Evolutionary conservation across 2,888 invertebrate species (phyloP), one percentile per base, ranked within the genome.

Genomic region (Pteria penguin): DNA sequence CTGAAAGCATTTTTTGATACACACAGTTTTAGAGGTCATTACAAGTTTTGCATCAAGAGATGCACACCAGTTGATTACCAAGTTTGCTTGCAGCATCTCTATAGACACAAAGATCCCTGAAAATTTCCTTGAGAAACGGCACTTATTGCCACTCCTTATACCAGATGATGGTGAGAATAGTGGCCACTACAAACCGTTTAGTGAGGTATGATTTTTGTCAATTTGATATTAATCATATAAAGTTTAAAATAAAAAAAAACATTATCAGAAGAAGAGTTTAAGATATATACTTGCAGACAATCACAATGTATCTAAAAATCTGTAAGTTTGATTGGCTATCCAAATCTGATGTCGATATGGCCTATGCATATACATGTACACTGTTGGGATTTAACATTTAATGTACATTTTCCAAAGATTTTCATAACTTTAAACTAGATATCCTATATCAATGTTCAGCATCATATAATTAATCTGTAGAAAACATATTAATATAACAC

Each of bases 31-130:
- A 52, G 52, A 27, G 26, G 24, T 26, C 61, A 62, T 26, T 71
- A 71, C 29, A 26, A 52, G 52, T 71, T 71, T 27, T 27, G 27
- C 24, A 36, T 62, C n/a, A 69, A 71, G 31, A n/a, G 36, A 27
- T 71, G 68, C 22, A 26, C n/a, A 55, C 18, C 29, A 62, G 33
- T 14, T 62, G 32, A 29, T 29, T 62, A 31, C 31, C 18, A 14
- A 32, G 29, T 62, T 26, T 62, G n/a, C n/a, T n/a, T n/a, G 62
- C 32, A 57, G 57, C 24, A 57, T 57, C n/a, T 57, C 57, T 24
- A 57, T 22, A 8, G n/a, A 18, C 24, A 24, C 18, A 57, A 8
- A 22, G 8, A 22, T 57, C 18, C 18, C 57, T 18, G 11, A 8
- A 24, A 22, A 24, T 24, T 22, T 57, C 8, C 22, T 57, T 11